phyloP scores from a whole-genome alignment of 2,888 invertebrate genomes.

The Thymelicus lineola region DNA sequence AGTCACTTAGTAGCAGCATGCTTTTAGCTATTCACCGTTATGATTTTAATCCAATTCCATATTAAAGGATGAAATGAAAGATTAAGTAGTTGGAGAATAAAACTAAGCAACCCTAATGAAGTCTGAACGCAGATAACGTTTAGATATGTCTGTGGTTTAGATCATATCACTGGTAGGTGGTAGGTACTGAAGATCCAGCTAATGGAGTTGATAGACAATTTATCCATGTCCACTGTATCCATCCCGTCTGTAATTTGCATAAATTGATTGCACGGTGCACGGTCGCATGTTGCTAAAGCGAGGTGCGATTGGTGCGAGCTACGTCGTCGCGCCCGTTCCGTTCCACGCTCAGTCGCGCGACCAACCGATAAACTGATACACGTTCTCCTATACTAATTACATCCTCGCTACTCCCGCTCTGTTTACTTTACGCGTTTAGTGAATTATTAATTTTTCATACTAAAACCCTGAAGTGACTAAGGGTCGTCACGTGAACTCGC shows the following conservation, averaged over 20 bases:
- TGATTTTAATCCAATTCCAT: too few species aligned
- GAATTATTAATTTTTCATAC: conserved; percentile 30
- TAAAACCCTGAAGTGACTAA: background rate
- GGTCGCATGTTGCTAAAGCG: conserved; percentile 40
- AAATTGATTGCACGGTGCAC: conserved; percentile 76
- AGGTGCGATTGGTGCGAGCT: conserved; percentile 42
- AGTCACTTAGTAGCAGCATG: too few species aligned
- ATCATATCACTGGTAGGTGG: conserved; percentile 8
- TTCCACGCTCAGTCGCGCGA: conserved; percentile 75
- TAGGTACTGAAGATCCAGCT: conserved; percentile 27
- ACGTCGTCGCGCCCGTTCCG: conserved; percentile 56
- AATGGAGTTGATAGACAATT: conserved; percentile 49
- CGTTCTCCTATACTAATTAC: conserved; percentile 77
- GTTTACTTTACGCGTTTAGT: conserved; percentile 51
- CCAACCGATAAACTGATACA: conserved; percentile 80
- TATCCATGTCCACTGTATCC: conserved; percentile 54
- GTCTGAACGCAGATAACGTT: conserved; percentile 8
- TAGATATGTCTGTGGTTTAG: background rate
- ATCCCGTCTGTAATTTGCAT: conserved; percentile 81
- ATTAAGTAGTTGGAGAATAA: background rate
- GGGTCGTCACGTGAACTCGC: conserved; percentile 46
- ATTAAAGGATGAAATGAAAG: too few species aligned
- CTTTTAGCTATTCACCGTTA: too few species aligned
- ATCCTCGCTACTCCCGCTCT: conserved; percentile 49
- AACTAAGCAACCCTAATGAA: background rate